Base-by-base conservation (phyloP, 2,113 vertebrate species). In the Phylloscopus trochilus region DNA sequence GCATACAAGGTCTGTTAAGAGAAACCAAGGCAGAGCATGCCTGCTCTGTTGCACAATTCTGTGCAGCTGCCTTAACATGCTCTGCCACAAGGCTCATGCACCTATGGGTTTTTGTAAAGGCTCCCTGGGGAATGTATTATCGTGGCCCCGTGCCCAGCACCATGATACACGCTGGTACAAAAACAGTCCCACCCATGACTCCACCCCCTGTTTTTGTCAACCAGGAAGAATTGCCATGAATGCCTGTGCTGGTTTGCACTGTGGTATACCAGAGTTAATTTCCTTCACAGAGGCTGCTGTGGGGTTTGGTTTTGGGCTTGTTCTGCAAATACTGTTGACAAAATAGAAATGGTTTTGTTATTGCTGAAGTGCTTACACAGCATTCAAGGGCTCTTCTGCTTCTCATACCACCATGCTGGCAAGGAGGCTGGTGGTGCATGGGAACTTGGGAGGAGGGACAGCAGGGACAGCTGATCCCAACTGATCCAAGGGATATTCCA, bases 91-190 rank as follows among this genome's bases (percentile, higher is more conserved):
- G 20, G 16, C n/a, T 84, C 39, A n/a, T 3, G 30, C 33, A 35
- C 10, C 9, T 6, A 7, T 6, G 96, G 97, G 98, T 99, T 99
- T 99, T 99, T 99, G 99, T 99, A 99, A 99, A 97, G 98, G 95
- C 83, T 35, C 93, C 96, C 93, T 93, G 95, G 98, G 86, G 58
- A 93, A 89, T 98, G 97, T 98, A 99, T 98, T 99, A 99, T 97
- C 44, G 99, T 99, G 99, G 78, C 98, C 94, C 97, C 97, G 24
- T 98, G 98, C 98, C 98, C 98, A 41, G 67, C 99, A 99, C 99
- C 93, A 97, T 95, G 98, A 95, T 98, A 98, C 95, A 98, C 17
- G 83, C 93, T 98, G 93, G 46, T 96, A 99, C 99, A 99, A 99
- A 99, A 99, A 99, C 97, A 43, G 52, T 87, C 39, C 91, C 83